Evolutionary conservation across 2,797 vertebrate genomes (phyloP).

Genomic region (Chloroceryle amazona): DNA sequence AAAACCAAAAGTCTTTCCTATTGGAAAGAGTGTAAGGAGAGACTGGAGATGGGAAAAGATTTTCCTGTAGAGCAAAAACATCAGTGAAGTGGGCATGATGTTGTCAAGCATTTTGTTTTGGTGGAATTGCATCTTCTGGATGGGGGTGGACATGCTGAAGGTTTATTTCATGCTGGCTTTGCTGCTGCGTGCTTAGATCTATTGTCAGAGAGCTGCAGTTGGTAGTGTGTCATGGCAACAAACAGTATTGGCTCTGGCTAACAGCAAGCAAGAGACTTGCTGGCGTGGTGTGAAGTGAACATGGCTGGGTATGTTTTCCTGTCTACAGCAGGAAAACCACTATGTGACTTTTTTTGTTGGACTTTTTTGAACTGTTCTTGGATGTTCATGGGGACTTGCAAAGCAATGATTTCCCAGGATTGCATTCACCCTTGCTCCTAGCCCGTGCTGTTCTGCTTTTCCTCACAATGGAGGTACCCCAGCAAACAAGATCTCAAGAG

Average conservation of each 20-base stretch:
- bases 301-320: background rate
- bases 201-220: background rate
- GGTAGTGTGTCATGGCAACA: background rate
- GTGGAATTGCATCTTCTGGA: background rate
- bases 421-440: background rate
- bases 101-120: background rate
- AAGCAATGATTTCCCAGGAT: background rate
- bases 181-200: background rate
- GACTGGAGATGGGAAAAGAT: background rate
- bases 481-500: background rate
- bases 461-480: background rate
- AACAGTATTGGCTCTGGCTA: background rate
- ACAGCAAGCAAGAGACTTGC: background rate
- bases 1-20: background rate
- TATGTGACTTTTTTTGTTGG: background rate
- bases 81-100: background rate
- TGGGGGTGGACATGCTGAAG: background rate
- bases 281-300: background rate
- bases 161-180: background rate
- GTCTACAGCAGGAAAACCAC: background rate
- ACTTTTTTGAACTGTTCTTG: background rate
- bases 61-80: background rate
- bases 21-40: background rate
- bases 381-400: background rate
- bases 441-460: background rate